phyloP scores from a whole-genome alignment of 2,888 invertebrate species.

The Chrysolina haemoptera region DNA sequence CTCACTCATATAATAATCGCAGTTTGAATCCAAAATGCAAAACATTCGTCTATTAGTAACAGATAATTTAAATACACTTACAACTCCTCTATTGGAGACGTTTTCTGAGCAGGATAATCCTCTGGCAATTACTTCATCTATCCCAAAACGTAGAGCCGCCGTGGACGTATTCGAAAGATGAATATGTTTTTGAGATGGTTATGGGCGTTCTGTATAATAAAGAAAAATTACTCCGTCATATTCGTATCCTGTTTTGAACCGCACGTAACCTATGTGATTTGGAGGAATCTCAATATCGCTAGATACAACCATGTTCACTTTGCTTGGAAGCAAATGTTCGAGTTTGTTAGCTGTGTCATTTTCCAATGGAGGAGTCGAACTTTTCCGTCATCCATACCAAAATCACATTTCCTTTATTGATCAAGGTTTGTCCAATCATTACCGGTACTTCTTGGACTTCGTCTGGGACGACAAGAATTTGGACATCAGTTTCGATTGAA shows the following conservation, averaged over 20 bases:
- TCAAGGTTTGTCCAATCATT: neutral
- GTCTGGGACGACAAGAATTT: neutral
- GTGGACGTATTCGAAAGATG: too few species aligned
- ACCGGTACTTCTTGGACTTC: neutral
- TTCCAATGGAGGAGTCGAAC: neutral
- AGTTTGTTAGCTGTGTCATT: neutral
- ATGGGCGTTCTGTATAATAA: neutral
- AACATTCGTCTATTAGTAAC: too few species aligned
- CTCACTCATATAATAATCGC: too few species aligned
- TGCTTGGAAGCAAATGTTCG: neutral
- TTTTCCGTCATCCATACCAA: neutral
- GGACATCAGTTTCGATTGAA: neutral
- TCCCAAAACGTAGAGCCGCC: too few species aligned
- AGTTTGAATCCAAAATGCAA: too few species aligned
- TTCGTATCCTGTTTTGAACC: neutral
- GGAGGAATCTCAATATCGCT: neutral
- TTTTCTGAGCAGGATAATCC: too few species aligned
- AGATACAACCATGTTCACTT: neutral
- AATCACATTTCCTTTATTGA: neutral
- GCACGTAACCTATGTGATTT: neutral
- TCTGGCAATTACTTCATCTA: too few species aligned
- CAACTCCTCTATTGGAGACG: too few species aligned
- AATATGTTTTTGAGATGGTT: neutral
- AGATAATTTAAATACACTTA: too few species aligned
- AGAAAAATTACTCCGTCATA: neutral